Conservation (phyloP, 2,888 invertebrate species). For the Neuroscelio doddi region DNA sequence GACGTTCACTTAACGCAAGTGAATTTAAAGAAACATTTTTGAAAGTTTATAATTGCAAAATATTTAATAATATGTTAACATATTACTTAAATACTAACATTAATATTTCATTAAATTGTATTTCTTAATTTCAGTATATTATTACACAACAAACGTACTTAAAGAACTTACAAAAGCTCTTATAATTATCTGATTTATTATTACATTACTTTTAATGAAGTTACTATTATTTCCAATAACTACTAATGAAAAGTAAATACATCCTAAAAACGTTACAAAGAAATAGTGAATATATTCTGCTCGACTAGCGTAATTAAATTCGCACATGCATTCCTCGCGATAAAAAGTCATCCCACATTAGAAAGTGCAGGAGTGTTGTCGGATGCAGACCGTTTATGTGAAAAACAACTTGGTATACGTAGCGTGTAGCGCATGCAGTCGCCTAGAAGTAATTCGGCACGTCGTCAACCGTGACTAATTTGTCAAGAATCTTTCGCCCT, state of each 20-base stretch:
- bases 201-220: too few relatives aligned
- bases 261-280: slow-evolving; percentile 8
- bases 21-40: too few relatives aligned
- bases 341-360: slow-evolving; percentile 37
- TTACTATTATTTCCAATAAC: not conserved
- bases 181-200: too few relatives aligned
- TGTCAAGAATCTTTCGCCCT: slow-evolving; percentile 42
- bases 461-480: slow-evolving; percentile 43
- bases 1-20: too few relatives aligned
- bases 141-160: too few relatives aligned
- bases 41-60: too few relatives aligned
- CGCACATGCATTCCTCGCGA: slow-evolving; percentile 25
- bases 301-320: slow-evolving; percentile 13
- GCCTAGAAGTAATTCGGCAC: slow-evolving; percentile 37
- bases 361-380: slow-evolving; percentile 25
- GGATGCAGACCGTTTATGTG: slow-evolving; percentile 26
- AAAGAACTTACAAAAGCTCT: too few relatives aligned
- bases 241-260: not conserved
- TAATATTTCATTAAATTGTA: too few relatives aligned
- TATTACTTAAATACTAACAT: too few relatives aligned
- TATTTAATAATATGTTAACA: too few relatives aligned
- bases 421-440: slow-evolving; percentile 19
- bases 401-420: slow-evolving; percentile 17
- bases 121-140: too few relatives aligned
- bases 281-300: slow-evolving; percentile 12